Evolutionary conservation across 2,888 invertebrate genomes (phyloP).

Genomic region (Acanthosepion esculentum): DNA sequence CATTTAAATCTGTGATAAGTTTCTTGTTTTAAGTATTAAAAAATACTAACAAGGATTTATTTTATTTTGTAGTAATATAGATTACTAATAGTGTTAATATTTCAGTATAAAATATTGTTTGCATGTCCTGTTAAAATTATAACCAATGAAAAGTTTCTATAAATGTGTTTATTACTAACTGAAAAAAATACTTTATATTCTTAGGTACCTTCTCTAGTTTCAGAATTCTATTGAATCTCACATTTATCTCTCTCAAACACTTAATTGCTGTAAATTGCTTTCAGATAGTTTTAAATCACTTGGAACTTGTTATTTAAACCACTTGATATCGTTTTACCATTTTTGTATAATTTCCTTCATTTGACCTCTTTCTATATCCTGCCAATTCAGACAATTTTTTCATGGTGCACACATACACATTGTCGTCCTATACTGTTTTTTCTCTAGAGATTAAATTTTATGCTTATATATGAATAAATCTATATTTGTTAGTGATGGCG

Average conservation of each 20-base stretch:
- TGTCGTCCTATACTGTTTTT: too few relatives aligned
- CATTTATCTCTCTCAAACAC: not conserved
- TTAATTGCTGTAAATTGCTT: slow-evolving; percentile 4
- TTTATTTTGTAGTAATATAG: too few relatives aligned
- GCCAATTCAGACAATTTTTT: not conserved
- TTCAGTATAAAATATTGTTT: not conserved
- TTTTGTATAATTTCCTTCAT: not conserved
- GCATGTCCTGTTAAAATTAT: not conserved
- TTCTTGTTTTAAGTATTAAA: too few relatives aligned
- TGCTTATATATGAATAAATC: too few relatives aligned
- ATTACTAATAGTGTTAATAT: not conserved
- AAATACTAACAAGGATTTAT: too few relatives aligned
- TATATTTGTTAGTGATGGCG: too few relatives aligned
- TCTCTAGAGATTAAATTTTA: too few relatives aligned
- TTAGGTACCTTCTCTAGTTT: not conserved
- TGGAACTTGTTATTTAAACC: slow-evolving; percentile 21
- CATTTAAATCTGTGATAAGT: too few relatives aligned
- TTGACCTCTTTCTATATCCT: slow-evolving; percentile 33
- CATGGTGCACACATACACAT: not conserved
- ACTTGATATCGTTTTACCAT: not conserved
- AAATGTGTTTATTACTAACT: not conserved
- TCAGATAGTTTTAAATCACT: too few relatives aligned
- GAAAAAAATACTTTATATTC: too few relatives aligned
- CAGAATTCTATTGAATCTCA: not conserved
- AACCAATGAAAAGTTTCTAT: not conserved